Conservation (phyloP, 2,888 invertebrate genomes). For the Agrotis clavis region DNA sequence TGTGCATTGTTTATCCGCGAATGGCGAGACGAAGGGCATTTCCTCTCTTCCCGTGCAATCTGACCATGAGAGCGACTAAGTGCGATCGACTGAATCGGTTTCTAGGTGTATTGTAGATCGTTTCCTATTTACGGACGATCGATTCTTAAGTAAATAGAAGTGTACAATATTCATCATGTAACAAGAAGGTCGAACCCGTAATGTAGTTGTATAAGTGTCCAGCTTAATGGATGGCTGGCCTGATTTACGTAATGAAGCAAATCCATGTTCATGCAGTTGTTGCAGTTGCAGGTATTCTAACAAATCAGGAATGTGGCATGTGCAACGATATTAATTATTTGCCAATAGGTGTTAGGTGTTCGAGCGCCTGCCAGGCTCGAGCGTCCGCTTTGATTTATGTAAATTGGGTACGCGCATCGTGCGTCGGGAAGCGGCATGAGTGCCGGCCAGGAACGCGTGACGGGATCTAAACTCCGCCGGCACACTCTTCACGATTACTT, state of each 20-base stretch:
- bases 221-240: conserved; percentile 38
- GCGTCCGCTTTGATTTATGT: conserved; percentile 80
- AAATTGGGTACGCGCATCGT: conserved; percentile 77
- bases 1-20: conserved; percentile 84
- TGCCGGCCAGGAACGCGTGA: conserved; percentile 68
- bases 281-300: conserved; percentile 54
- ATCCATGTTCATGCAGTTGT: conserved; percentile 26
- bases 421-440: conserved; percentile 69
- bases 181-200: conserved; percentile 57
- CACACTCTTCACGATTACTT: conserved; percentile 59
- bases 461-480: conserved; percentile 62
- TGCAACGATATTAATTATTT: conserved; percentile 70
- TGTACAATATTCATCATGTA: conserved; percentile 47
- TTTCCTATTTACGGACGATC: conserved; percentile 67
- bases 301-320: conserved; percentile 52
- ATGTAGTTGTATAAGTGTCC: conserved; percentile 62
- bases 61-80: conserved; percentile 80
- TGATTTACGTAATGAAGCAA: conserved; percentile 48
- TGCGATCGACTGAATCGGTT: conserved; percentile 71
- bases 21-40: conserved; percentile 85
- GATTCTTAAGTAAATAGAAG: conserved; percentile 56
- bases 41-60: conserved; percentile 81
- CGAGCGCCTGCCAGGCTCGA: conserved; percentile 66
- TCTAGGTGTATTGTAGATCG: conserved; percentile 61
- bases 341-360: conserved; percentile 74